These are phyloP conservation scores for Platichthys stellatus DNA, from an alignment of 2,113 vertebrate genomes.

Conservation along the genomic window DNA sequence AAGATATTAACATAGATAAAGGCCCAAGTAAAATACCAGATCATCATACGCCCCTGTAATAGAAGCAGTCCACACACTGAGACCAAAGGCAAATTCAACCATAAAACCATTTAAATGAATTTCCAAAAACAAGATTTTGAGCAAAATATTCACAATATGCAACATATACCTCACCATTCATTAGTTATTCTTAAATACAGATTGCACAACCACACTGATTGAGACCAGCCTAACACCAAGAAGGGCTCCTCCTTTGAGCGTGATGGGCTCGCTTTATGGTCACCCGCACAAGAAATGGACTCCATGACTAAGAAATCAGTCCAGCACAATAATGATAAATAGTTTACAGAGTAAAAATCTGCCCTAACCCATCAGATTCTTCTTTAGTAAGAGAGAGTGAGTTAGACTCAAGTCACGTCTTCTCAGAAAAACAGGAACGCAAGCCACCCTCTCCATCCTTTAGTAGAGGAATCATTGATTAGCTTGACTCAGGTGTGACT, in stretches of 20 bases:
- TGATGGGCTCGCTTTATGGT: background rate
- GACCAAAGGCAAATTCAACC: background rate
- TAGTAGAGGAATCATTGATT: background rate
- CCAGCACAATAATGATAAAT: background rate
- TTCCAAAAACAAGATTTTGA: too few relatives aligned
- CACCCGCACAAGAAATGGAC: background rate
- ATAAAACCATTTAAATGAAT: background rate
- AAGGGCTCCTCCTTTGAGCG: background rate
- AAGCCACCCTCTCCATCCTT: background rate
- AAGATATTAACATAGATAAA: constrained; percentile 1
- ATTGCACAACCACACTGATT: background rate
- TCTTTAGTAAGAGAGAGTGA: background rate
- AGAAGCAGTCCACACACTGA: constrained; percentile 11
- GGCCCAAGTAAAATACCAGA: background rate
- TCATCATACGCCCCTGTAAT: constrained; percentile 8
- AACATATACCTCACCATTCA: background rate
- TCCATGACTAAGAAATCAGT: constrained; percentile 3
- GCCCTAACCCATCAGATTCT: background rate
- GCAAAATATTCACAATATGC: background rate
- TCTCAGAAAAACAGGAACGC: background rate
- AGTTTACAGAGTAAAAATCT: background rate
- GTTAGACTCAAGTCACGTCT: background rate
- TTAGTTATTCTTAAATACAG: background rate
- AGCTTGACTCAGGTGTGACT: background rate
- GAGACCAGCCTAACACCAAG: background rate